Conservation (phyloP, 2,797 vertebrate genomes). For the Falco naumanni region DNA sequence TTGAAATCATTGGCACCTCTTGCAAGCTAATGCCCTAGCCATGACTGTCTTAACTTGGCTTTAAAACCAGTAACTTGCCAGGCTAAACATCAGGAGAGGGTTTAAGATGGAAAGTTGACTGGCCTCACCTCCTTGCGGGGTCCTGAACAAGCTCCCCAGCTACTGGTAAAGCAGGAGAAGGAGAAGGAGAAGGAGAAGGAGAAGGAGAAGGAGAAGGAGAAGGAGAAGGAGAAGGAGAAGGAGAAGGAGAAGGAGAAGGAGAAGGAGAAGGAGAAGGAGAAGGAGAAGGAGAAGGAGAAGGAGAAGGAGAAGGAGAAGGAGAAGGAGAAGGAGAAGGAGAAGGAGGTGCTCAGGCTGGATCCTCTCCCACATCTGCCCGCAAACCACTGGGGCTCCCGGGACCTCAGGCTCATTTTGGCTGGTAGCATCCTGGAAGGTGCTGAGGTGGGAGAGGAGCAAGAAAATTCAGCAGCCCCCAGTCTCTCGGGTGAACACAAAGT, state of each 20-base stretch:
- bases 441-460: background rate
- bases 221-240: background rate
- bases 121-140: background rate
- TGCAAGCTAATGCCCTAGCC: background rate
- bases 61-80: background rate
- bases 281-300: background rate
- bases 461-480: background rate
- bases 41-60: background rate
- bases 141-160: background rate
- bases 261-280: background rate
- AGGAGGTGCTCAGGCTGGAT: background rate
- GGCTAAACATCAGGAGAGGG: background rate
- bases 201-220: background rate
- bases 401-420: background rate
- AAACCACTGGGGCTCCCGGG: rapidly evolving
- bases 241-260: background rate
- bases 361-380: background rate
- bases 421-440: background rate
- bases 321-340: background rate
- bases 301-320: background rate
- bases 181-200: background rate
- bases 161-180: background rate
- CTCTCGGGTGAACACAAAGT: background rate
- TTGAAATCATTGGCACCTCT: background rate
- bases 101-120: background rate